These are phyloP conservation scores for Eupeodes latifasciatus DNA, from an alignment of 2,888 invertebrate species.

Conservation along the genomic window DNA sequence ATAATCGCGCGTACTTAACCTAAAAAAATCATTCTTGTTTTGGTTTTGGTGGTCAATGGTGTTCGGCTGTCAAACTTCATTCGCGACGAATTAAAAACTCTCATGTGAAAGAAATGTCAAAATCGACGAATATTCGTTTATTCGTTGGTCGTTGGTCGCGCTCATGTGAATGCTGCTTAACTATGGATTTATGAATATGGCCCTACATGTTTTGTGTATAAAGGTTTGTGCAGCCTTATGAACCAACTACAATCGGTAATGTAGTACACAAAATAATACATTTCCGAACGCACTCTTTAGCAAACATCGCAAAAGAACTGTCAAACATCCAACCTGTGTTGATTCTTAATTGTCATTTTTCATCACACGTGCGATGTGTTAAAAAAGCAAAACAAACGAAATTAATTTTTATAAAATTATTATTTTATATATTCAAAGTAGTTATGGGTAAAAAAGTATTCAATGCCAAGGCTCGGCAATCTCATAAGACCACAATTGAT, in stretches of 20 bases:
- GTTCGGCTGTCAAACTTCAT: too few species aligned
- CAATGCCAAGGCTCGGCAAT: slow-evolving; percentile 91
- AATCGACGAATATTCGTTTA: too few species aligned
- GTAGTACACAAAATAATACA: background rate
- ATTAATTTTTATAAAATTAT: background rate
- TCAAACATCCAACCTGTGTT: slow-evolving; percentile 39
- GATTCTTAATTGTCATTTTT: slow-evolving; percentile 1
- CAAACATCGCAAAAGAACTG: slow-evolving; percentile 45
- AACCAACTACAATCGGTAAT: slow-evolving; percentile 29
- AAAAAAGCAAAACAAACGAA: slow-evolving; percentile 46
- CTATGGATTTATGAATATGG: too few species aligned
- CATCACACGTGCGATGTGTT: slow-evolving; percentile 61
- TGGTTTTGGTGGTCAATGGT: too few species aligned
- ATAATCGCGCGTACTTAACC: too few species aligned
- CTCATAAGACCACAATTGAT: slow-evolving; percentile 89
- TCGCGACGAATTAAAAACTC: too few species aligned
- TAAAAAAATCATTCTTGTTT: too few species aligned
- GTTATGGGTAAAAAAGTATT: slow-evolving; percentile 89
- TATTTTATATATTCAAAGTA: slow-evolving; percentile 58
- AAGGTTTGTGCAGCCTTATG: too few species aligned
- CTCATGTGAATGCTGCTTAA: too few species aligned
- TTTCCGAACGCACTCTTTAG: background rate
- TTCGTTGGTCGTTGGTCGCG: too few species aligned
- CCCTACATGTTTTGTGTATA: too few species aligned
- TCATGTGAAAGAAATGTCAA: too few species aligned